These are phyloP conservation scores for Hystrix brachyura DNA, from an alignment of 2,113 vertebrate genomes.

Conservation along the genomic window DNA sequence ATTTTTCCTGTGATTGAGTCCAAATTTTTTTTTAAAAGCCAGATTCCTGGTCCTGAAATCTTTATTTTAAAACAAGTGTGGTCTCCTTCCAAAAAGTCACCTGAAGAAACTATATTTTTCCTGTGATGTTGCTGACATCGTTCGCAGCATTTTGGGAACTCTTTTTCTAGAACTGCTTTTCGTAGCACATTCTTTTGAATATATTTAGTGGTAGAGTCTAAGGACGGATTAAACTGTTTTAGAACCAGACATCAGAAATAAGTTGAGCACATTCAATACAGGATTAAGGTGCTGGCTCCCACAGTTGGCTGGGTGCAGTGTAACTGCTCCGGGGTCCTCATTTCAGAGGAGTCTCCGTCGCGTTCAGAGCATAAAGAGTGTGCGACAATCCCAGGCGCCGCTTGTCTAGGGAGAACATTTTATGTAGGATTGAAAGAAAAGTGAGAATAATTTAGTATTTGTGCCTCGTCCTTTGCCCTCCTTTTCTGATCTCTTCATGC, in stretches of 20 bases:
- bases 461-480: not conserved
- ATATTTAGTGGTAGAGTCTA: constrained; percentile 41
- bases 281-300: not conserved
- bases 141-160: not conserved
- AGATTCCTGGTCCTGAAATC: not conserved
- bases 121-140: not conserved
- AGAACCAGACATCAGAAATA: not conserved
- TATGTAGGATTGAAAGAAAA: not conserved
- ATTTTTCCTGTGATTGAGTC: too few relatives aligned
- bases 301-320: fast-evolving
- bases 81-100: not conserved
- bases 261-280: not conserved
- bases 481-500: not conserved
- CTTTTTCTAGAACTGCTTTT: not conserved
- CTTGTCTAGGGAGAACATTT: not conserved
- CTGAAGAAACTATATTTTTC: not conserved
- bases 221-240: not conserved
- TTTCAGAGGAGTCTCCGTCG: not conserved
- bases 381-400: not conserved
- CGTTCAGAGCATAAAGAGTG: too few relatives aligned
- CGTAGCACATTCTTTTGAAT: not conserved
- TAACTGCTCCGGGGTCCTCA: not conserved
- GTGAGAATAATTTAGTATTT: not conserved
- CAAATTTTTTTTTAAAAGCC: not conserved
- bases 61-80: not conserved